A percentile compares a stretch with the other conserved stretches of the same genome.
Evolutionary conservation across 1,140 invertebrate genomes (phyloP).

Genomic region (Olivierus martensii): DNA sequence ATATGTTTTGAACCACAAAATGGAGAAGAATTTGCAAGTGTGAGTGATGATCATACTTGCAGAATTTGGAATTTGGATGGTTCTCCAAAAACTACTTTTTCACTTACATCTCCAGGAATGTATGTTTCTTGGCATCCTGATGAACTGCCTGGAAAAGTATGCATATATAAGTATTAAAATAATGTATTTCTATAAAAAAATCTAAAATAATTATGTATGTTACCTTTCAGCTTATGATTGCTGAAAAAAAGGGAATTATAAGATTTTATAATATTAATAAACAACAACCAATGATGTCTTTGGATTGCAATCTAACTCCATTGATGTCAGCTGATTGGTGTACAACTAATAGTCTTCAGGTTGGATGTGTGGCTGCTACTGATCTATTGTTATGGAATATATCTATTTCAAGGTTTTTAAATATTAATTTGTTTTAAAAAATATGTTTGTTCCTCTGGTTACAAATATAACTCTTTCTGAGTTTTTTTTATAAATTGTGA

Average conservation of each 20-base stretch:
- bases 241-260: conserved; percentile 55
- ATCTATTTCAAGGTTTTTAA: conserved; percentile 30
- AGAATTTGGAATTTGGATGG: conserved; percentile 47
- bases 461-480: no score
- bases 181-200: no score
- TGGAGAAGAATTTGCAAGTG: conserved; percentile 51
- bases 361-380: conserved; percentile 35
- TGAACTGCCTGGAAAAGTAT: no score
- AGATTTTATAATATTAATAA: conserved; percentile 53
- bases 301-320: conserved; percentile 46
- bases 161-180: no score
- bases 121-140: no score
- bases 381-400: conserved; percentile 31
- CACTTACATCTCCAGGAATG: no score
- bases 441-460: no score
- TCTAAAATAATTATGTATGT: no score
- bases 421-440: conserved; percentile 1
- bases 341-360: conserved; percentile 39
- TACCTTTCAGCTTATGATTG: conserved; percentile 43
- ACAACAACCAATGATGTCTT: conserved; percentile 51
- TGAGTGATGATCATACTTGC: conserved; percentile 60
- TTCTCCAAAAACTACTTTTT: conserved; percentile 22
- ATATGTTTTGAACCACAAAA: conserved; percentile 48
- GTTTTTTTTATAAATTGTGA: no score
- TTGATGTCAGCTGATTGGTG: conserved; percentile 55